These are phyloP conservation scores for Elaphurus davidianus DNA, from an alignment of 2,113 vertebrate species.

Conservation along the genomic window DNA sequence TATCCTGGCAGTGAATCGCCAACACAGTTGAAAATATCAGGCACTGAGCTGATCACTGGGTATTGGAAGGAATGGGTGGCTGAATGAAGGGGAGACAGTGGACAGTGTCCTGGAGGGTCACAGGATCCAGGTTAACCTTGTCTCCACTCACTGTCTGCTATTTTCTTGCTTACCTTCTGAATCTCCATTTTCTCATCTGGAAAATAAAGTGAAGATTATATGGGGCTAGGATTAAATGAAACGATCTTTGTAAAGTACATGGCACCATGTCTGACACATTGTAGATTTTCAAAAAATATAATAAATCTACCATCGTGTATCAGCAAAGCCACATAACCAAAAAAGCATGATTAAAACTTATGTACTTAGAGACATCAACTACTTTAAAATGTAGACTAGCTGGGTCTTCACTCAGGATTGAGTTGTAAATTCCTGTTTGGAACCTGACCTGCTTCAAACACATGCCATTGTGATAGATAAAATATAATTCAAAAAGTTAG, in stretches of 20 bases:
- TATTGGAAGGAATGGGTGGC: too few relatives aligned
- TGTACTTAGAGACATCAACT: background rate
- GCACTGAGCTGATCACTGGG: background rate
- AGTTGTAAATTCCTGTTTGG: background rate
- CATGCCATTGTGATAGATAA: background rate
- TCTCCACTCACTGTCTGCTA: background rate
- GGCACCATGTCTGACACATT: background rate
- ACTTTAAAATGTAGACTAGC: background rate
- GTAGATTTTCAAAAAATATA: background rate
- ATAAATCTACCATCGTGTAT: background rate
- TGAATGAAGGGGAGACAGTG: too few relatives aligned
- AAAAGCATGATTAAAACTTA: background rate
- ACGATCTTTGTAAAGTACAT: background rate
- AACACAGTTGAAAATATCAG: background rate
- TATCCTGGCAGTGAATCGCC: background rate
- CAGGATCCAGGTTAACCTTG: background rate
- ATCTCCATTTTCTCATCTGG: background rate
- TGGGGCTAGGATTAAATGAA: background rate
- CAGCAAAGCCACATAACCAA: background rate
- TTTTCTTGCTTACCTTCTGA: background rate
- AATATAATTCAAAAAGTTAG: background rate
- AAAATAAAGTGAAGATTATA: background rate
- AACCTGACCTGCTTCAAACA: background rate
- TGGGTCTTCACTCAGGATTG: background rate
- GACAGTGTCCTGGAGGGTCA: background rate